phyloP scores from a whole-genome alignment of 2,888 invertebrate species.

The Griposia aprilina region DNA sequence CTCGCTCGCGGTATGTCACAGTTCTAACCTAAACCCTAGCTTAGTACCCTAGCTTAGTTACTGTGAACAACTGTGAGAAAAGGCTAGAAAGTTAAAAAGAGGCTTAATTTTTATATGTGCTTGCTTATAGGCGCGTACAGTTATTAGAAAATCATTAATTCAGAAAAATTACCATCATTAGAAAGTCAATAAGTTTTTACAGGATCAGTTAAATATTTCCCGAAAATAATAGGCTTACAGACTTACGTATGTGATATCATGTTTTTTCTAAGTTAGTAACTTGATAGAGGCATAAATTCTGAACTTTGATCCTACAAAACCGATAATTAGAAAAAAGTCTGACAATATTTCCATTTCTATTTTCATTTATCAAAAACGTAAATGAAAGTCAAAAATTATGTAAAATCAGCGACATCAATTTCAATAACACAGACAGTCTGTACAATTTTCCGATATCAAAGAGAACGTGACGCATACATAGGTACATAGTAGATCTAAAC shows the following conservation, averaged over 20 bases:
- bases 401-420: slow-evolving; percentile 14
- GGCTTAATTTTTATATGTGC: background rate
- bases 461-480: slow-evolving; percentile 4
- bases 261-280: background rate
- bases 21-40: no score
- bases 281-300: background rate
- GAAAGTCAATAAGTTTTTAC: background rate
- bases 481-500: slow-evolving; percentile 1
- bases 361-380: background rate
- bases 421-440: background rate
- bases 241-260: background rate
- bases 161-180: background rate
- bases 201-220: background rate
- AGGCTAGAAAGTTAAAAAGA: background rate
- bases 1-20: no score
- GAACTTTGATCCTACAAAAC: background rate
- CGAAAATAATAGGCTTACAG: background rate
- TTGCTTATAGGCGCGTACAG: background rate
- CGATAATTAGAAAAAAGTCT: background rate
- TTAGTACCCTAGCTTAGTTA: background rate
- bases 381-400: background rate
- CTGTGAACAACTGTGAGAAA: background rate
- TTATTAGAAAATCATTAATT: background rate
- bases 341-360: background rate
- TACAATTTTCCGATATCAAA: slow-evolving; percentile 16